Percentiles rank a stretch among this genome's conserved stretches.
Conservation (phyloP, 1,140 invertebrate species). For the Meloidogyne floridensis region DNA sequence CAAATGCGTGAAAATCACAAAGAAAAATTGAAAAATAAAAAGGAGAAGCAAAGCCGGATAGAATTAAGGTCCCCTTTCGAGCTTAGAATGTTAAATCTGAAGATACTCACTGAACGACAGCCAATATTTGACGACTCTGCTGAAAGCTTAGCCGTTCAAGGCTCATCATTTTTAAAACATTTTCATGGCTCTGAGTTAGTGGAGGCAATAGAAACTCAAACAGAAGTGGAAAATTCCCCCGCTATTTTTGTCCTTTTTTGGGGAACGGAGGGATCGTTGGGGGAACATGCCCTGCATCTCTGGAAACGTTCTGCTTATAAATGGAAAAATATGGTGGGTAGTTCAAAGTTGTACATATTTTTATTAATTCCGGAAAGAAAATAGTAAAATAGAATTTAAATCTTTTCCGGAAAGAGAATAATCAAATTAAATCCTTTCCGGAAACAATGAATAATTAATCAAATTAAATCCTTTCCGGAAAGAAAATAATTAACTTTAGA, state of each 20-base stretch:
- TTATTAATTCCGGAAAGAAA: background rate
- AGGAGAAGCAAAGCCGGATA: constrained; percentile 11
- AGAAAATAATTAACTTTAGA: no score
- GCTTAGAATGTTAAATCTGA: constrained; percentile 13
- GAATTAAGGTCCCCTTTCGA: constrained; percentile 43
- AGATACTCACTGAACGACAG: constrained; percentile 45
- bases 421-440: no score
- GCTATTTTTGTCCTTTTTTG: constrained; percentile 48
- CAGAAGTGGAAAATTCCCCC: constrained; percentile 1
- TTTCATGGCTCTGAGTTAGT: constrained; percentile 34
- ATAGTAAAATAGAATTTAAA: background rate
- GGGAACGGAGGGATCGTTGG: constrained; percentile 42
- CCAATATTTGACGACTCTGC: constrained; percentile 32
- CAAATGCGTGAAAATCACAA: constrained; percentile 42
- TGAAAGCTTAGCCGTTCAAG: constrained; percentile 11
- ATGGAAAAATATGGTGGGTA: background rate
- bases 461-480: no score
- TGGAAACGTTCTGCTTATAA: constrained; percentile 31
- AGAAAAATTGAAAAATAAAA: background rate
- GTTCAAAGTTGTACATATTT: background rate
- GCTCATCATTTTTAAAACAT: constrained; percentile 18
- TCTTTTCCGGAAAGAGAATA: no score
- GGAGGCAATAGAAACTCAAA: constrained; percentile 31
- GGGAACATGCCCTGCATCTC: constrained; percentile 38
- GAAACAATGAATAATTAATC: no score